Evolutionary conservation across 2,888 invertebrate species (phyloP).

Genomic region (Morpho deidamia): DNA sequence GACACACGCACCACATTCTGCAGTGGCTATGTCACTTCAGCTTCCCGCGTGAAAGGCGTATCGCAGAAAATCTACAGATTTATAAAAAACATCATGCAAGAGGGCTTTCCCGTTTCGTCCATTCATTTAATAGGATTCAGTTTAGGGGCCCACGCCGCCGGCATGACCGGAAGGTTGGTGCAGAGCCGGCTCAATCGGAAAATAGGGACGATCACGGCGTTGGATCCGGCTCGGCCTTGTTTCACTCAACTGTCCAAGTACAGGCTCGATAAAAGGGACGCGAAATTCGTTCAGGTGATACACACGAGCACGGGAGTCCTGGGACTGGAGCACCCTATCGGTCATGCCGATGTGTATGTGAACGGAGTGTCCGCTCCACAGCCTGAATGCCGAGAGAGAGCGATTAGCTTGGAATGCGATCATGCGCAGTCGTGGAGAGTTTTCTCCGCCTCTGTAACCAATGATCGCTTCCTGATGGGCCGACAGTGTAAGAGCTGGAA

Average conservation of each 20-base stretch:
- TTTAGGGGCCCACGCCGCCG: conserved; percentile 81
- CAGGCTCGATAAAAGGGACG: conserved; percentile 45
- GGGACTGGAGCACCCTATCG: conserved; percentile 52
- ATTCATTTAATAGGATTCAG: conserved; percentile 81
- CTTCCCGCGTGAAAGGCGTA: conserved; percentile 48
- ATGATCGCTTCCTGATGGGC: conserved; percentile 37
- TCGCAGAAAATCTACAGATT: conserved; percentile 44
- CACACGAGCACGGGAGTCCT: conserved; percentile 60
- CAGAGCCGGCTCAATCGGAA: conserved; percentile 37
- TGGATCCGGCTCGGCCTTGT: conserved; percentile 65
- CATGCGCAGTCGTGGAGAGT: conserved; percentile 59
- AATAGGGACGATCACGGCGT: conserved; percentile 51
- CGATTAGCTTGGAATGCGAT: conserved; percentile 55
- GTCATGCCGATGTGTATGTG: conserved; percentile 61
- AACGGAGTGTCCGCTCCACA: conserved; percentile 55
- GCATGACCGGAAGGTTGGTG: conserved; percentile 55
- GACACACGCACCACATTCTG: conserved; percentile 54
- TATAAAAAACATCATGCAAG: conserved; percentile 37
- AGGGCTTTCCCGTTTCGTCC: conserved; percentile 55
- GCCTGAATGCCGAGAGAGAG: conserved; percentile 49
- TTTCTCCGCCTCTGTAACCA: conserved; percentile 44
- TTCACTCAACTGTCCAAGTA: conserved; percentile 41
- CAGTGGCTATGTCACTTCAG: conserved; percentile 56
- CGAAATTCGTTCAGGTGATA: conserved; percentile 58
- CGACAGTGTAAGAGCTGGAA: conserved; percentile 44